Percentiles rank a stretch among this genome's conserved stretches.
Evolutionary conservation across 23 tunicate genomes (phyloP).

Genomic region (Ciona savignyi): DNA sequence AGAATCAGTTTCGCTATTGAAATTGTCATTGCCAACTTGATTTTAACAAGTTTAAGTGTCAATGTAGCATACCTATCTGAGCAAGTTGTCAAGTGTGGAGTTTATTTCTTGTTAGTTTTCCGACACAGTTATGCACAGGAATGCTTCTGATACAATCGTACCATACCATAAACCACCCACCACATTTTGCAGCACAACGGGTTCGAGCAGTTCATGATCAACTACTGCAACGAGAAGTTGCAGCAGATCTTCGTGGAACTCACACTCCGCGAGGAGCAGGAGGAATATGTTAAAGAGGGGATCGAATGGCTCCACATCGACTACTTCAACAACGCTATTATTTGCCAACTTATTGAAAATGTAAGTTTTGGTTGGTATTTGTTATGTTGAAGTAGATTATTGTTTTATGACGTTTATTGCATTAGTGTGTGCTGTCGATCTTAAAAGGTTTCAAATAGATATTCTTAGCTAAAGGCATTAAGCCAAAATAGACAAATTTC

Average conservation of each 20-base stretch:
- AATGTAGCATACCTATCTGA: too few relatives aligned
- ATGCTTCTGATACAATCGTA: too few relatives aligned
- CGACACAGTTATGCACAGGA: too few relatives aligned
- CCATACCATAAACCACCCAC: too few relatives aligned
- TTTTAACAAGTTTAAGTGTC: too few relatives aligned
- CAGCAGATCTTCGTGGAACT: slow-evolving; percentile 90
- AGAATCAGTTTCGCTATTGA: too few relatives aligned
- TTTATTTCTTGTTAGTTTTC: too few relatives aligned
- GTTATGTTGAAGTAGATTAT: slow-evolving; percentile 74
- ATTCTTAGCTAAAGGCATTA: too few relatives aligned
- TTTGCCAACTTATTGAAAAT: slow-evolving; percentile 81
- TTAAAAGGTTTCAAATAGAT: neutral
- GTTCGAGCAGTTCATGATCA: slow-evolving; percentile 93
- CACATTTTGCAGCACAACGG: slow-evolving; percentile 73
- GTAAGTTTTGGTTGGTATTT: slow-evolving; percentile 23
- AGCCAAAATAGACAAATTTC: too few relatives aligned
- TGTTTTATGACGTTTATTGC: too few relatives aligned
- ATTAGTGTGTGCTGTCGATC: neutral
- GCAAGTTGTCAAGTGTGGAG: too few relatives aligned
- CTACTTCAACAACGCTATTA: slow-evolving; percentile 80
- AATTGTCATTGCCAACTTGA: too few relatives aligned
- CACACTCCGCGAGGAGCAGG: slow-evolving; percentile 78
- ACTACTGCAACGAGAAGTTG: slow-evolving; percentile 91
- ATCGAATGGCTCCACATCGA: slow-evolving; percentile 93
- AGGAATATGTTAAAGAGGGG: slow-evolving; percentile 85